Conservation (phyloP, 2,797 vertebrate genomes). For the Anguilla marmorata region DNA sequence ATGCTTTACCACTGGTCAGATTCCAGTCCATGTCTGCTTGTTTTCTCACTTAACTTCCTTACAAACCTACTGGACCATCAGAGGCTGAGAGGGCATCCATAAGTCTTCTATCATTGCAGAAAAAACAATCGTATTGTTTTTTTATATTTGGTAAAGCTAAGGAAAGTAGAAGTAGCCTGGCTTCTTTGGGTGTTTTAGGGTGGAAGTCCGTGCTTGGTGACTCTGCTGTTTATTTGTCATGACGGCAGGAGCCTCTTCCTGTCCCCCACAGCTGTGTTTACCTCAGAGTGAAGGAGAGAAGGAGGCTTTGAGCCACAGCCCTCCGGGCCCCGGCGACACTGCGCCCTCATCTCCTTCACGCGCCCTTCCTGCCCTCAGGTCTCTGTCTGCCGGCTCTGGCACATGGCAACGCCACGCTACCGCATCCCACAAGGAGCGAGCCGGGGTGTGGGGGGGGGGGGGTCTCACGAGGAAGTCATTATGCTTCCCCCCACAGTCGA, state of each 20-base stretch:
- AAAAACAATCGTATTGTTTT: not conserved
- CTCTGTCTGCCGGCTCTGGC: not conserved
- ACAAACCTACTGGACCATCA: not conserved
- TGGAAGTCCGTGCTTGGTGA: not conserved
- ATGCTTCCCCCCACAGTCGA: slow-evolving; percentile 46
- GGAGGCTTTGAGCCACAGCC: not conserved
- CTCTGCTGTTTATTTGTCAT: slow-evolving; percentile 8
- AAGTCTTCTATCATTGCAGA: not conserved
- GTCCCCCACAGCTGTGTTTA: not conserved
- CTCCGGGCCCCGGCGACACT: not conserved
- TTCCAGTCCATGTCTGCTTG: not conserved
- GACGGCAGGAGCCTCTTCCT: not conserved
- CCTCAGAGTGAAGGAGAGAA: not conserved
- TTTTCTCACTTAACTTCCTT: not conserved
- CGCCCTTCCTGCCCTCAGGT: not conserved
- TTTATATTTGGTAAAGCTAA: not conserved
- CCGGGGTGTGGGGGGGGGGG: slow-evolving; percentile 23
- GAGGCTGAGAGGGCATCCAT: not conserved
- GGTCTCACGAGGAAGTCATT: slow-evolving; percentile 59
- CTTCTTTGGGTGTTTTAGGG: not conserved
- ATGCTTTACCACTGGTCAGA: not conserved
- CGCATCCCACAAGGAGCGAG: not conserved
- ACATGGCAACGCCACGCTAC: slow-evolving; percentile 12
- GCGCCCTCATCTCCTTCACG: not conserved
- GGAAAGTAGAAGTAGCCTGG: not conserved